These are phyloP conservation scores for Balanococcus diminutus DNA, from an alignment of 2,888 invertebrate species.

Conservation along the genomic window DNA sequence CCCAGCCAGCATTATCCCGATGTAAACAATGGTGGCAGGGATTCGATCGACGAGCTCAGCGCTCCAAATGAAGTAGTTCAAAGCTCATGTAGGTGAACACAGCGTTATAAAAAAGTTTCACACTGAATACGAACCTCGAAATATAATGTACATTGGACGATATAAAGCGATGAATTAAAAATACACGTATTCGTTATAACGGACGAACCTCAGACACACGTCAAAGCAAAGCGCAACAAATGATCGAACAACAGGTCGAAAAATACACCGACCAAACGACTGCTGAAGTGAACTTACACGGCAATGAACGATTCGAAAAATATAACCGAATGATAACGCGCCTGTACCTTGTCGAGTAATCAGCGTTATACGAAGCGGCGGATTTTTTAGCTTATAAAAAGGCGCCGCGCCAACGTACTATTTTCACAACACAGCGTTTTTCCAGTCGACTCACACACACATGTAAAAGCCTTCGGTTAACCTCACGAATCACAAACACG, in stretches of 20 bases:
- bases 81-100: neutral
- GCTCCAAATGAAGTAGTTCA: neutral
- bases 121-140: neutral
- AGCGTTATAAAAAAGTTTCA: neutral
- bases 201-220: neutral
- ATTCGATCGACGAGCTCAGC: constrained; percentile 27
- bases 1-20: constrained; percentile 9
- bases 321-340: constrained; percentile 37
- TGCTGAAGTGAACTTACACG: neutral
- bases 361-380: neutral
- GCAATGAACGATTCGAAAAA: constrained; percentile 33
- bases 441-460: neutral
- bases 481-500: no score
- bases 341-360: constrained; percentile 37
- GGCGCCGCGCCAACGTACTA: neutral
- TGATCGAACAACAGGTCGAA: constrained; percentile 39
- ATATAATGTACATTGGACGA: neutral
- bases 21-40: constrained; percentile 5
- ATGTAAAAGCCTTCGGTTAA: neutral
- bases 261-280: constrained; percentile 16
- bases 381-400: constrained; percentile 25
- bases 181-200: neutral
- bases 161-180: neutral
- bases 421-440: neutral
- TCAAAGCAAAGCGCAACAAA: neutral